Base-by-base conservation (phyloP, 2,797 vertebrate species). In the Pogoniulus pusillus region DNA sequence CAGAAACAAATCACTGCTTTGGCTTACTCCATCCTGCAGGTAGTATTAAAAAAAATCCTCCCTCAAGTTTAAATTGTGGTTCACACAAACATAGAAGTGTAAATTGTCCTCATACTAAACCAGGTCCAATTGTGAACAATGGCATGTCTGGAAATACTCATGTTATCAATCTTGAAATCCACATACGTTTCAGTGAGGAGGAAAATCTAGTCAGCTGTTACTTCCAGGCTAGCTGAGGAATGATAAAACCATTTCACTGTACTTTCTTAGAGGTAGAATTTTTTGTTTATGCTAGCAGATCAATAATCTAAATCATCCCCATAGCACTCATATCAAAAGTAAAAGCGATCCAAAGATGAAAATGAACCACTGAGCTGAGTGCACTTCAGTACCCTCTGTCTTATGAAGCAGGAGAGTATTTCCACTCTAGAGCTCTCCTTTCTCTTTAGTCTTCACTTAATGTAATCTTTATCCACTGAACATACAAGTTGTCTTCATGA, bases 1-100 rank as follows among this genome's bases (percentile, higher is more conserved):
- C 47, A 85, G 90, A 89, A 91, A 69, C 27, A 86, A 71, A 39
- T 74, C 7, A 69, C 80, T 57, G 32, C 10, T 66, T 88, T 78
- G 43, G 3, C 17, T 58, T 60, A 74, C 71, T 32, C 57, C 70
- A 20, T 70, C 39, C 55, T 78, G 11, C 9, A 74, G 26, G 15
- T 78, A 54, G 79, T 91, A 18, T 7, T 66, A 53, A 64, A 57
- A 57, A 72, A 87, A 69, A 30, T 75, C 13, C 9, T 87, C 29
- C 26, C 15, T 59, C 2, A 3, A 45, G 27, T 74, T 27, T 65
- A 65, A 89, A 74, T 10, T 66, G 5, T n/a, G 6, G 2, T 80
- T 91, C 64, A 74, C 26, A 59, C 9, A 53, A 51, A 76, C 87
- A 89, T 24, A 17, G 34, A 94, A 85, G 53, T 22, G 82, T 16